Base-by-base conservation (phyloP, 2,888 invertebrate species). In the Mellilla xanthometata region DNA sequence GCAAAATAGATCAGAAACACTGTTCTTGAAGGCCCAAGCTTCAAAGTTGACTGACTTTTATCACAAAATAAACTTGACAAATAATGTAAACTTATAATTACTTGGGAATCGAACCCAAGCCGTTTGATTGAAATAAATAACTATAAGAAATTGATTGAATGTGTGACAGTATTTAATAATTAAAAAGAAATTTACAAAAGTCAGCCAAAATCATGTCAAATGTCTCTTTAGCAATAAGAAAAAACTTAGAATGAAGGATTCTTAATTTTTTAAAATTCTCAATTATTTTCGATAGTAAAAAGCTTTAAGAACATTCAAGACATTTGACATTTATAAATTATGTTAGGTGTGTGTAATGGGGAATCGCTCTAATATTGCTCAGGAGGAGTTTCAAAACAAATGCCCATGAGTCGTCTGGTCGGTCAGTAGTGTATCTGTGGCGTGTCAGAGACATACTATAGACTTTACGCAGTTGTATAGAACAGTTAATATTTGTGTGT, bases 1-100 rank as follows among this genome's bases (percentile, higher is more conserved):
- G 72, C 73, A 77, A 84, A 76, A 60, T 59, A 70, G 65, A 64
- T 84, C 69, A 85, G 68, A 76, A 64, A 59, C 67, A 79, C 54
- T 51, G 52, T 54, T 42, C 59, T 56, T 42, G 48, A 44, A 24
- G 39, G 39, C 31, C 43, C 43, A 58, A 47, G 23, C 52, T 29
- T 41, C 34, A 46, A 64, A 38, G 34, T 70, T 75, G 73, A 56
- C 73, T 72, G 72, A 73, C 69, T 73, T 73, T 69, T 49, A 41
- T 31, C 10, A 45, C 27, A 43, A 31, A 48, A 56, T 3, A 29
- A 26, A 23, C 23, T 24, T 24, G 24, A 10, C 4, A 31, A 24
- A 4, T 12, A 32, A 11, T 5, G 9, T 3, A 15, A 19, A 12
- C 26, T 13, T 10, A 5, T 36, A 22, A 24, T 24, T 5, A 12